Base-by-base conservation (phyloP, 2,888 invertebrate species). In the Lochmaea crataegi region DNA sequence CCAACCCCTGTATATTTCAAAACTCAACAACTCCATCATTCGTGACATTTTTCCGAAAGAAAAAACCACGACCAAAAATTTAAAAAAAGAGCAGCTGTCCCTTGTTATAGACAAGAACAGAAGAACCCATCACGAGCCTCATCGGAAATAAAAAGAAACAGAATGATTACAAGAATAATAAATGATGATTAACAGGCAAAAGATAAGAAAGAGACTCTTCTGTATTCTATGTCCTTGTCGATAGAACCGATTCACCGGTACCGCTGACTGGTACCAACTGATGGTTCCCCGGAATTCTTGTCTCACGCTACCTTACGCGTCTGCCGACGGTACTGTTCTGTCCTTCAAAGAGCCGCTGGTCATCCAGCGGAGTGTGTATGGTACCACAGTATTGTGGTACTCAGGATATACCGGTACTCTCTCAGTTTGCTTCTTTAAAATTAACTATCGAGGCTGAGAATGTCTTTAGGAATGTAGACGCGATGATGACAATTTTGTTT, bases 261-360 rank as follows among this genome's bases (percentile, higher is more conserved):
- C 61, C 42, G 61, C 61, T 63, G 32, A 16, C n/a, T 18, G 51
- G 22, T 45, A 45, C n/a, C 22, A 45, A 60, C 75, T 79, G 76
- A 77, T 68, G 65, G 63, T 67, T 78, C 80, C 78, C 78, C 80
- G 79, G 82, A 83, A 84, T 84, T 84, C 83, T 79, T 83, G 82
- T 84, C 84, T 84, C 84, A 83, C 83, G 83, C 84, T 84, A 84
- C 82, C 81, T 81, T 78, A 80, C 80, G 79, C 80, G 81, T 80
- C 81, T 80, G 77, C 78, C 79, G 75, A 75, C 77, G 77, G 80
- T 81, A 81, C 82, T 81, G 81, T 81, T 75, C 80, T 81, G 81
- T 81, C 81, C 80, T 80, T 82, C 81, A 80, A 70, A 69, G 41
- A 69, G 63, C 60, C 69, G 56, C 69, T 60, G 63, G 68, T 73